Base-by-base conservation (phyloP, 2,797 vertebrate genomes). In the Cuniculus paca region DNA sequence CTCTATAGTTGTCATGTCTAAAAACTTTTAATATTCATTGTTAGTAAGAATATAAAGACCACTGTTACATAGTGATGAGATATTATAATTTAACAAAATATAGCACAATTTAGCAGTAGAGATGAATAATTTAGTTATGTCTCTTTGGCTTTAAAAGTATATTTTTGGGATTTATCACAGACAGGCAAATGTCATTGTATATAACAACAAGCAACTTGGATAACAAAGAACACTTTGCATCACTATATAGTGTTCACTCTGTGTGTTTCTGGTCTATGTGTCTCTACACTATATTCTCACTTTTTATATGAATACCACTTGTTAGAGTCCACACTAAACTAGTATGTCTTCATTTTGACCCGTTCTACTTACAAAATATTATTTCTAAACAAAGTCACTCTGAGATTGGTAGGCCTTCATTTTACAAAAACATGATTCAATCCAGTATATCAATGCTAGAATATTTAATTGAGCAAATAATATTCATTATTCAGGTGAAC, bases 321-420 rank as follows among this genome's bases (percentile, higher is more conserved):
- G 36, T 3, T 86, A 42, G 26, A 60, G 6, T 24, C 7, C 20
- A 87, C 16, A 28, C 8, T 34, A 31, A 82, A 34, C 5, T 75
- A 81, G 6, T 24, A 39, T 82, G 26, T 81, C 11, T 42, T 88
- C 6, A 39, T 50, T 19, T 74, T 86, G 86, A 42, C 11, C 65
- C 81, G n/a, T 91, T 81, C 9, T 5, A 86, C 74, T 0, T 78
- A 7, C 0, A 45, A 90, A 83, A 61, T 1, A 88, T 85, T 70
- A 84, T 56, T 94, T 95, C 52, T 68, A 50, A 74, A 39, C n/a
- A 68, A 77, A 24, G 24, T 87, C 24, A 63, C 45, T 65, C 68
- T 82, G 17, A 74, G 9, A 45, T 74, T 79, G 87, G 24, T 5
- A 19, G 3, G 26, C 0, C 34, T 78, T 90, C 0, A 34, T 70